Evolutionary conservation across 2,113 vertebrate genomes (phyloP), one percentile per base, ranked within the genome.

Genomic region (Lasiurus borealis): DNA sequence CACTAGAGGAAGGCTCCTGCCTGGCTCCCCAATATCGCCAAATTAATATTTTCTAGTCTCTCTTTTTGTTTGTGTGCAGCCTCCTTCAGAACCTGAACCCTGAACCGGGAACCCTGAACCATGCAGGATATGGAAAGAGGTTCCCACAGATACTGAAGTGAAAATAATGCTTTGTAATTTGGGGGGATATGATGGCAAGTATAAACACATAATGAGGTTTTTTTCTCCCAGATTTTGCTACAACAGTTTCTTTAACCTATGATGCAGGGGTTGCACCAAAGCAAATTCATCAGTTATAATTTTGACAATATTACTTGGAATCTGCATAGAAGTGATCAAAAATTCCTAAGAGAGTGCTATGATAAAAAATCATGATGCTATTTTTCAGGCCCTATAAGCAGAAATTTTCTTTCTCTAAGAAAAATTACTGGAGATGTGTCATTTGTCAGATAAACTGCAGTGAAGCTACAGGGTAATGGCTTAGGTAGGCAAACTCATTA

Each of bases 371-470:
- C 34, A 9, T 27, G n/a, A 69, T 91, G 29, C 29, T 87, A 13
- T 94, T 90, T 12, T 90, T 96, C 62, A 91, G 78, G 8, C 29
- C 15, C 34, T 36, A 40, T 40, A 95, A 36, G 9, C 88, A 88
- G 62, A 62, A 57, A 91, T 95, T 68, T 91, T 82, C 59, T 96
- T 97, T 91, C 59, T 71, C 50, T 80, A 76, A 84, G 82, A 85
- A 96, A 87, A 78, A 77, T 59, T 93, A 76, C 83, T 85, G 44
- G 80, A 86, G 50, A 84, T 90, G 76, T 57, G 85, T 93, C 93
- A 80, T 96, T 93, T 89, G 48, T 50, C 52, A 83, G 85, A 96
- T 83, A 52, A 50, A 81, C 64, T 90, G 23, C 50, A 50, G 69
- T 40, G 52, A 86, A 66, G 59, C 75, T 57, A 57, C 54, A 57